Evolutionary conservation across 2,113 vertebrate species (phyloP).

Genomic region (Macrotus californicus): DNA sequence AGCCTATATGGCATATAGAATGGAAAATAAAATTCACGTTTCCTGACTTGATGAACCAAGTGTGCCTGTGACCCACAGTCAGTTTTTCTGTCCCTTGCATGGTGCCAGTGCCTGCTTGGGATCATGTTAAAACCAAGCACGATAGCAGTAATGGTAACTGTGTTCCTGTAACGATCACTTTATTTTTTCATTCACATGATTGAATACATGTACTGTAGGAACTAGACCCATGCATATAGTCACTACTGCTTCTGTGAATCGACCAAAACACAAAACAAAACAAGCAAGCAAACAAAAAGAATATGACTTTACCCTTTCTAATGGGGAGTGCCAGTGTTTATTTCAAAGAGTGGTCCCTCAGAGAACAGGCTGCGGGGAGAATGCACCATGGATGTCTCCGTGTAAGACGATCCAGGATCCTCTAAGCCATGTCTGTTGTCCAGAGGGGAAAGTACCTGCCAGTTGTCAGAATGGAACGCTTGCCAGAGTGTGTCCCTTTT

Average conservation of each 20-base stretch:
- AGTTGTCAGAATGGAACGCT: not conserved
- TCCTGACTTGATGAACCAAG: not conserved
- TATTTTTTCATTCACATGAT: not conserved
- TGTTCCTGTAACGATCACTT: not conserved
- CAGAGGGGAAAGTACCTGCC: not conserved
- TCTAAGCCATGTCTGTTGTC: not conserved
- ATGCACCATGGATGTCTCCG: rapidly evolving
- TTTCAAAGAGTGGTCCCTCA: not conserved
- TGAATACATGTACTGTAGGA: not conserved
- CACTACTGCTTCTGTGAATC: not conserved
- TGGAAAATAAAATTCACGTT: not conserved
- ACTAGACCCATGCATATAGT: not conserved
- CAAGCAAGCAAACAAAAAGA: not conserved
- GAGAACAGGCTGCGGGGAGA: not conserved
- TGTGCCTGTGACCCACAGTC: not conserved
- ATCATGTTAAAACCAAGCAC: not conserved
- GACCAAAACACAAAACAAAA: not conserved
- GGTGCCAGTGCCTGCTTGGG: not conserved
- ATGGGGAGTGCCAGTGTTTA: not conserved
- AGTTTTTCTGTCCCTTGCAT: not conserved
- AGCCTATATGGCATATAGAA: not conserved
- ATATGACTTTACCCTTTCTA: not conserved
- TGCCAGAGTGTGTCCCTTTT: not conserved
- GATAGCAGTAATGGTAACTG: not conserved
- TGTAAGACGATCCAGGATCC: not conserved